Evolutionary conservation across 92 coral and sea anemone species (phyloP).

Genomic region (Isaurus tuberculatus): DNA sequence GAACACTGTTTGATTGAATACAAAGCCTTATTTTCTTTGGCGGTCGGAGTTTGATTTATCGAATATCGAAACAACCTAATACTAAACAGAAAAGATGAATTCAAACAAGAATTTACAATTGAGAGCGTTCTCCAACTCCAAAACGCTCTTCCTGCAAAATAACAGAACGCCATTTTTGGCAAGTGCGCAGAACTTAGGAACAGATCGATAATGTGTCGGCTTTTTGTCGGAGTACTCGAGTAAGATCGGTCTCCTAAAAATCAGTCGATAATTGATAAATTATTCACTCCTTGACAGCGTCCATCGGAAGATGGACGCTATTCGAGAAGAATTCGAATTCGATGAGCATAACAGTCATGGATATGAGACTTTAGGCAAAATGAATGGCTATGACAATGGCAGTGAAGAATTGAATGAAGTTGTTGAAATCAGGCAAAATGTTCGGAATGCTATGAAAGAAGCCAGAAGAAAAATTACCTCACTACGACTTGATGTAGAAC

Average conservation of each 20-base stretch:
- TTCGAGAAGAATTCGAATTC: constrained; percentile 83
- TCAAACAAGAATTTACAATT: neutral
- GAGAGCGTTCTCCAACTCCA: neutral
- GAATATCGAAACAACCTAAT: neutral
- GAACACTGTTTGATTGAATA: neutral
- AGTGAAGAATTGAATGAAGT: constrained; percentile 74
- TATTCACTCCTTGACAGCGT: constrained; percentile 43
- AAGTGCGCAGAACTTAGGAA: neutral
- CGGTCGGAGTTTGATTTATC: neutral
- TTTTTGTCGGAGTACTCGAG: neutral
- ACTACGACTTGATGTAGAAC: constrained; percentile 92
- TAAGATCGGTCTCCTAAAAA: neutral
- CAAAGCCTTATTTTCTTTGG: neutral
- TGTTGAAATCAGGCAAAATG: constrained; percentile 83
- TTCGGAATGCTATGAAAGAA: constrained; percentile 91
- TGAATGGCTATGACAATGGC: constrained; percentile 59
- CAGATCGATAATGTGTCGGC: constrained; percentile 25
- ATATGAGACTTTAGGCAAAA: constrained; percentile 51
- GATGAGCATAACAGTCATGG: constrained; percentile 46
- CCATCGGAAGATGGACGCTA: constrained; percentile 86
- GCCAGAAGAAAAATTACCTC: constrained; percentile 86
- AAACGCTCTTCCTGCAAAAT: neutral
- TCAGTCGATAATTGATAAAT: constrained; percentile 8
- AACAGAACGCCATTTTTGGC: neutral
- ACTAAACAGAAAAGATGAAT: neutral